Base-by-base conservation (phyloP, 2,113 vertebrate genomes). In the Clarias batrachus region DNA sequence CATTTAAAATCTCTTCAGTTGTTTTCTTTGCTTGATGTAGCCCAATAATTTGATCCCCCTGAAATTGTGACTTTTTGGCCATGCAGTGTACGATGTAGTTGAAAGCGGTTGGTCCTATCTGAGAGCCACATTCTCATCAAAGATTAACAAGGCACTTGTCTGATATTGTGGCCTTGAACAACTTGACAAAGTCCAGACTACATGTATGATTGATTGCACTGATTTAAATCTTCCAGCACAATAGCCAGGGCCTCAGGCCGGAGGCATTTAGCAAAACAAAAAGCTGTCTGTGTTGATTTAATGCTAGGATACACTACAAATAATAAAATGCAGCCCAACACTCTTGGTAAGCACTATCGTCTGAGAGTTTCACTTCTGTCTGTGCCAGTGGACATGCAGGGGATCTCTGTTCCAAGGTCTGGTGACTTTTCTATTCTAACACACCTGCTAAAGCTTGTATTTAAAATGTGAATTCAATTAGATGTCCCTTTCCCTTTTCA, bases 111-210 rank as follows among this genome's bases (percentile, higher is more conserved):
- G 56, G 30, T 80, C 56, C 17, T 37, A 33, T 60, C 77, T 33
- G 27, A 33, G 56, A 21, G 17, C 30, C 57, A 62, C 12, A 16
- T 62, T 79, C 17, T 79, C 27, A 54, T 79, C 21, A 59, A 59
- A 81, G 78, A 62, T 60, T 62, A 37, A 62, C 30, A 60, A 80
- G 62, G 56, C 19, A 41, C 27, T 23, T 81, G 57, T 62, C 78
- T 21, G 37, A 33, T 37, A 37, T 62, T 62, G 30, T 62, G 57
- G 57, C 19, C 30, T 62, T 60, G 33, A 81, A 62, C 30, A 81
- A 81, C 21, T 81, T 81, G 78, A 80, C 9, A 81, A 81, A 81
- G 37, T 81, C 78, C 78, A 81, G 78, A 21, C 78, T 62, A 81
- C 57, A 59, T 62, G 30, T 25, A 81, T 81, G 78, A 81, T 81